A percentile compares a stretch with the other conserved stretches of the same genome.
Conservation (phyloP, 2,797 vertebrate genomes). For the Triplophysa yarkandensis region DNA sequence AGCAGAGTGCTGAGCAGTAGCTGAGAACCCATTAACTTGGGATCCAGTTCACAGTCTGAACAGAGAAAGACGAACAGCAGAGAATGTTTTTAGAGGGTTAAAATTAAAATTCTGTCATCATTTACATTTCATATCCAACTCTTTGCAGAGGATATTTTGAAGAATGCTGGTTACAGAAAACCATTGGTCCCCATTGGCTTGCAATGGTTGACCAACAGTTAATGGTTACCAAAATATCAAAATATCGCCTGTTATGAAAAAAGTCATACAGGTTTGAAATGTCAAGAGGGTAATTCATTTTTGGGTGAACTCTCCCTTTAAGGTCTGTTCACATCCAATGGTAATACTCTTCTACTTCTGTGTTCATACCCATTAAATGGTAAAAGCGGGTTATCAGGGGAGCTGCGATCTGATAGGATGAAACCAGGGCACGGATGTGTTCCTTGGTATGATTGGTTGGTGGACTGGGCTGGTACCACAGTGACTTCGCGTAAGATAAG, state of each 20-base stretch:
- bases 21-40: constrained; percentile 83
- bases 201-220: no score
- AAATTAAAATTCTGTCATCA: no score
- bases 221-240: no score
- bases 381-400: constrained; percentile 86
- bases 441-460: constrained; percentile 76
- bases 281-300: no score
- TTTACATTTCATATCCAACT: no score
- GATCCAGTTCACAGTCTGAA: constrained; percentile 86
- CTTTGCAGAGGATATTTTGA: no score
- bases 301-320: no score
- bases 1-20: constrained; percentile 85
- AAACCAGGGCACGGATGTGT: constrained; percentile 82
- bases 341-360: not conserved
- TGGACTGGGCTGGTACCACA: constrained; percentile 83
- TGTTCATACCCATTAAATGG: constrained; percentile 85
- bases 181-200: no score
- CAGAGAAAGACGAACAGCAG: not conserved
- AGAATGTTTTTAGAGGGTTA: no score
- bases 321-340: not conserved
- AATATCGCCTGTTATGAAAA: no score
- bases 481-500: constrained; percentile 80
- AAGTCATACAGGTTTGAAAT: no score
- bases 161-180: no score
- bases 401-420: constrained; percentile 88